phyloP scores from a whole-genome alignment of 2,113 vertebrate genomes.

The Colius striatus region DNA sequence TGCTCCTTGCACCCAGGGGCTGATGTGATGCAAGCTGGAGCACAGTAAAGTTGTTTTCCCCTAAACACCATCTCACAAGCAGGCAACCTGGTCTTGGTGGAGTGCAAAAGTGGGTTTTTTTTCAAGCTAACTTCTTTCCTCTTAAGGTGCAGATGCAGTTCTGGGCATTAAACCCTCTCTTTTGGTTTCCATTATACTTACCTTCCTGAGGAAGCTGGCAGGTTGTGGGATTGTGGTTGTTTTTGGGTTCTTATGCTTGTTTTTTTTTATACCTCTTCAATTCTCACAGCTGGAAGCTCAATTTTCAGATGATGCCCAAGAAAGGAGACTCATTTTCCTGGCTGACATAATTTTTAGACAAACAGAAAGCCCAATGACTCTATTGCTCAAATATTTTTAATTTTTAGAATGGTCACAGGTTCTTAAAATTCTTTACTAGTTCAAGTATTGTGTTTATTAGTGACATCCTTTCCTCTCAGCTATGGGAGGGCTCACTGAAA shows the following conservation, averaged over 20 bases:
- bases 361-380: neutral
- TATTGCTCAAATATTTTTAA: neutral
- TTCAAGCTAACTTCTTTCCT: neutral
- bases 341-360: neutral
- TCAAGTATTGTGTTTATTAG: neutral
- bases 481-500: neutral
- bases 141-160: slow-evolving; percentile 19
- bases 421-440: neutral
- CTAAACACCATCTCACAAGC: neutral
- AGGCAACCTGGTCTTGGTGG: fast-evolving
- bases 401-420: neutral
- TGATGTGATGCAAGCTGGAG: fast-evolving
- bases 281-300: slow-evolving; percentile 9
- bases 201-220: slow-evolving; percentile 13
- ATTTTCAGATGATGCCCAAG: slow-evolving; percentile 18
- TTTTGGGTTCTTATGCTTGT: neutral
- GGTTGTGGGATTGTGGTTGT: neutral
- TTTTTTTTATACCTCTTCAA: neutral
- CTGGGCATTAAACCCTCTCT: neutral
- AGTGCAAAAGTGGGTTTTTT: neutral
- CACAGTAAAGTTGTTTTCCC: neutral
- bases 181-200: slow-evolving; percentile 14
- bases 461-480: neutral
- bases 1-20: neutral
- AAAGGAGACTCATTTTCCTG: slow-evolving; percentile 35